Evolutionary conservation across 2,113 vertebrate genomes (phyloP), one percentile per base, ranked within the genome.

Genomic region (Tringa solitaria): DNA sequence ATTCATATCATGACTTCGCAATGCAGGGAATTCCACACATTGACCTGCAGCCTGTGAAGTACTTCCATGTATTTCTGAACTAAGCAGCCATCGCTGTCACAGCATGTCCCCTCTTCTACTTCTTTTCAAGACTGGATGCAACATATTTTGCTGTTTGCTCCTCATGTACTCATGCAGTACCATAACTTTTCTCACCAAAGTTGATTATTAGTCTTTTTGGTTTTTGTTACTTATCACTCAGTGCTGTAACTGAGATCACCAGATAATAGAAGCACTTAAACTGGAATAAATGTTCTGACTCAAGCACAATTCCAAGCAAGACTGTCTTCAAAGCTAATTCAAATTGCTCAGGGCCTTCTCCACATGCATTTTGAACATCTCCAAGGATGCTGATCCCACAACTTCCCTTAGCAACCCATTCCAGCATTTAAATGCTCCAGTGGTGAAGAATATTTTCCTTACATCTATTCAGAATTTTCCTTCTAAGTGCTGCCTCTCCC

Each of bases 351-450:
- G 3, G 9, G 14, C 39, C 41, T 75, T 59, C 30, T 56, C 37
- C 13, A 39, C 11, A 17, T 2, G 3, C 56, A 26, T 86, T 89
- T 45, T 64, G 17, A 80, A 60, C 20, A 24, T 11, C n/a, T 56
- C 39, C 32, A 72, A 63, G 37, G 12, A 48, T 45, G 17, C 19
- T 0, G 0, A 19, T 75, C 67, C n/a, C 19, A 83, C 24, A 79
- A 0, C 14, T 14, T 72, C 5, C 12, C 19, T 1, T 0, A 30
- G 33, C 3, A 35, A 84, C 1, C 0, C 46, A 39, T 90, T 85
- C 50, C 56, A 78, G 13, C 23, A 19, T 33, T 35, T 70, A 28
- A 65, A 30, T 53, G 7, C 11, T 46, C 28, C 64, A 14, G 8
- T 24, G 26, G 6, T 45, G 27, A 89, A 80, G 14, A 89, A 17